phyloP scores from a whole-genome alignment of 2,888 invertebrate species.

The Micoletzkya japonica region DNA sequence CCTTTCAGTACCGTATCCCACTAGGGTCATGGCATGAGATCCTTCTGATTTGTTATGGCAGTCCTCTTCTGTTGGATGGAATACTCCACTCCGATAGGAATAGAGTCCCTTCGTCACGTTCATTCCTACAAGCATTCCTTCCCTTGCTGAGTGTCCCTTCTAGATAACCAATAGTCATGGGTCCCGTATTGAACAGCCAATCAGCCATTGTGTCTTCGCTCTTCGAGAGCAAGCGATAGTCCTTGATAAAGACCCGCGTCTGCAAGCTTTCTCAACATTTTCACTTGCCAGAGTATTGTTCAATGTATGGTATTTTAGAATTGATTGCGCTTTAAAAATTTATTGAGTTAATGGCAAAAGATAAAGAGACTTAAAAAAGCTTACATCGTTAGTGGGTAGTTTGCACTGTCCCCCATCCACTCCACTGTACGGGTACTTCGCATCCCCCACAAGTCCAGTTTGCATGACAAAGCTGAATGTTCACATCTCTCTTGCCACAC shows the following conservation, averaged over 20 bases:
- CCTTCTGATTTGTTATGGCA: conserved; percentile 42
- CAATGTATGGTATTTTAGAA: too few species aligned
- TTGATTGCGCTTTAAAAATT: too few species aligned
- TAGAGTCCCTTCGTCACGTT: conserved; percentile 53
- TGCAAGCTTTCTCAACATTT: background rate
- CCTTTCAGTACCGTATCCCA: conserved; percentile 49
- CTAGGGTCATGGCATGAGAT: conserved; percentile 52
- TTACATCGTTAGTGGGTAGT: conserved; percentile 8
- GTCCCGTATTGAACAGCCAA: conserved; percentile 26
- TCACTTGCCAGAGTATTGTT: too few species aligned
- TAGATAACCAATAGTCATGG: conserved; percentile 24
- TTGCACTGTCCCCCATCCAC: conserved; percentile 32
- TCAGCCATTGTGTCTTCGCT: conserved; percentile 27
- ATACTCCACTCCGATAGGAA: conserved; percentile 51
- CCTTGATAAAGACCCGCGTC: conserved; percentile 21
- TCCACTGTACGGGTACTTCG: conserved; percentile 38
- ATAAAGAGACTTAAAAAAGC: conserved; percentile 23
- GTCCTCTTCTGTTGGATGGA: conserved; percentile 45
- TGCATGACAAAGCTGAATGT: conserved; percentile 41
- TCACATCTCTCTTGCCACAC: background rate
- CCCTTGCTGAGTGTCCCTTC: too few species aligned
- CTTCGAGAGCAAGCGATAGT: conserved; percentile 9
- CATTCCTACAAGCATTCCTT: conserved; percentile 51
- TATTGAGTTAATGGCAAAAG: background rate
- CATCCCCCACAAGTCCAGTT: conserved; percentile 45